Evolutionary conservation across 2,113 vertebrate species (phyloP), one percentile per base, ranked within the genome.

Genomic region (Festucalex cinctus): DNA sequence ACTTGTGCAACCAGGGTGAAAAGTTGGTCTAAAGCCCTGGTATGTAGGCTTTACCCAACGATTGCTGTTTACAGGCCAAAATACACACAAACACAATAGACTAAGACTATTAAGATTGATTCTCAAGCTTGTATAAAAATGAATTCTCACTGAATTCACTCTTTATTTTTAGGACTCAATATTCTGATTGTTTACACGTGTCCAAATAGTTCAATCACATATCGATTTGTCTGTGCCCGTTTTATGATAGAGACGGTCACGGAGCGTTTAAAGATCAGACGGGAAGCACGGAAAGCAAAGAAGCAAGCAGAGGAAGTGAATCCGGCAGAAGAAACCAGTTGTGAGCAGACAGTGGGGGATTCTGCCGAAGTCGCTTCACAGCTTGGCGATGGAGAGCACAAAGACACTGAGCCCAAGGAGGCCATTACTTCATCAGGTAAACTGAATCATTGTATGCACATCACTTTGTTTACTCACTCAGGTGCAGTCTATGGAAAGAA

Each of bases 191-290:
- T 32, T 32, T 32, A 26, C 7, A 37, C 37, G 9, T 39, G 58
- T 60, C 35, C 19, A 63, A 17, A 32, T 20, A 6, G 32, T 28
- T 48, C 32, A 13, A 8, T 32, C 17, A 1, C 2, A 13, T 46
- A 12, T 0, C 10, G 13, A 63, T 56, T 56, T 60, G 57, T 59
- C 57, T 14, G n/a, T 62, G 37, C 43, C 39, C 6, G 16, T 62
- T 43, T 62, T 39, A 63, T 49, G 80, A 20, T 43, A 95, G 96
- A 96, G 66, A 93, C 94, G 83, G 91, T 97, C 81, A 71, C 89
- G 85, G 95, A 96, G 53, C 72, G 88, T 51, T 62, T 94, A 86
- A 97, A 94, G 91, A 75, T 87, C 71, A 91, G 81, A 77, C 92
- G 86, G 80, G 93, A 94, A 70, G 85, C 87, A 58, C 88, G 92